Evolutionary conservation across 2,113 vertebrate genomes (phyloP).

Genomic region (Xiphophorus maculatus): DNA sequence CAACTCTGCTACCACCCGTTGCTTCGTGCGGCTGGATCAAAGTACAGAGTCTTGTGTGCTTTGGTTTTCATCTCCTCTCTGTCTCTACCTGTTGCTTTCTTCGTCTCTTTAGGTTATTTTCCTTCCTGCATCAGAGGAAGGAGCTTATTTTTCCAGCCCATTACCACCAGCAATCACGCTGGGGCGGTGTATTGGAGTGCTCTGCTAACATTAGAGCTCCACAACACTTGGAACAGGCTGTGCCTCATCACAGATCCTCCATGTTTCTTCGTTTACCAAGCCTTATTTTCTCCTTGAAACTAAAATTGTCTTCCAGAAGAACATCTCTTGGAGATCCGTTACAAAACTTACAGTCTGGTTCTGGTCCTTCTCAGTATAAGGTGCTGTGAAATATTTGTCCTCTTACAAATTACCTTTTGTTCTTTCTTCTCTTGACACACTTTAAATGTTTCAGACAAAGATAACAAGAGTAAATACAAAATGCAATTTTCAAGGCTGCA

Average conservation of each 20-base stretch:
- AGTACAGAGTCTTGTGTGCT: slow-evolving; percentile 44
- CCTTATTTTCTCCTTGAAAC: too few relatives aligned
- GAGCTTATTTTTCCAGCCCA: slow-evolving; percentile 20
- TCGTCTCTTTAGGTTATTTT: slow-evolving; percentile 30
- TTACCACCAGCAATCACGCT: background rate
- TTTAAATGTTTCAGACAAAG: too few relatives aligned
- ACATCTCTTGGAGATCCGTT: too few relatives aligned
- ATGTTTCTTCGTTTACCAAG: background rate
- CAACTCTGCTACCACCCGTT: slow-evolving; percentile 7
- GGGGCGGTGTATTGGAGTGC: background rate
- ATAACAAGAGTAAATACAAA: too few relatives aligned
- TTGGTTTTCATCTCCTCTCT: slow-evolving; percentile 42
- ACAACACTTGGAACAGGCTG: too few relatives aligned
- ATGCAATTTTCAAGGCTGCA: too few relatives aligned
- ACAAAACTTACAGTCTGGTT: background rate
- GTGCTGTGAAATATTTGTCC: background rate
- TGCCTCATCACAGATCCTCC: background rate
- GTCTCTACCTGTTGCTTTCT: slow-evolving; percentile 44
- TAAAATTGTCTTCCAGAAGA: too few relatives aligned
- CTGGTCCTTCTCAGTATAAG: background rate
- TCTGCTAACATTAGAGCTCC: background rate
- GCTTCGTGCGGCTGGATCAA: slow-evolving; percentile 55
- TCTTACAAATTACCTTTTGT: too few relatives aligned
- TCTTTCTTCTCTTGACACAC: too few relatives aligned
- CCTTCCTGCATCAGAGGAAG: slow-evolving; percentile 17